These are phyloP conservation scores for Kuschelorhynchus macadamiae DNA, from an alignment of 2,888 invertebrate species.

Conservation along the genomic window DNA sequence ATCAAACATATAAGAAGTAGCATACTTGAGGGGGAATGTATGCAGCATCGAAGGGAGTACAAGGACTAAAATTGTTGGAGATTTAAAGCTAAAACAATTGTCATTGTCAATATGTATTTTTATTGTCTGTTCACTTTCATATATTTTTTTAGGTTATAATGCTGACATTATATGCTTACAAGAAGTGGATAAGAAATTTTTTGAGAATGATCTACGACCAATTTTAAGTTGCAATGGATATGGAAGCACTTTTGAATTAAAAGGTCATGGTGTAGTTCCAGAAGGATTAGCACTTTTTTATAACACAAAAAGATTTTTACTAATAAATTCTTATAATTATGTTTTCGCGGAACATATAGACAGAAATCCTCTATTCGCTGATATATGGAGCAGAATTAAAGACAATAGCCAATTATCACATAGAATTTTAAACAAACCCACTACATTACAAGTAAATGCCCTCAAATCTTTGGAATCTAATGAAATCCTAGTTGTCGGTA, in stretches of 20 bases:
- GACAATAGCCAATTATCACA: slow-evolving; percentile 72
- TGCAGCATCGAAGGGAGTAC: too few relatives aligned
- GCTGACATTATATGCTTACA: slow-evolving; percentile 92
- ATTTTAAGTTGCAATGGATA: slow-evolving; percentile 73
- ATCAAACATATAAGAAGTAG: too few relatives aligned
- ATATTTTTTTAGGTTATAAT: slow-evolving; percentile 86
- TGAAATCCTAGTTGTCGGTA: slow-evolving; percentile 78
- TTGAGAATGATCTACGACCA: slow-evolving; percentile 76
- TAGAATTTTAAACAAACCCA: slow-evolving; percentile 76
- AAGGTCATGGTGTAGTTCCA: slow-evolving; percentile 79
- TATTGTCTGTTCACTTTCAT: too few relatives aligned
- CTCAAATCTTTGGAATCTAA: slow-evolving; percentile 71
- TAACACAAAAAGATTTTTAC: slow-evolving; percentile 77
- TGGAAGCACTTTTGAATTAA: slow-evolving; percentile 77
- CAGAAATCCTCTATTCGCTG: slow-evolving; percentile 69
- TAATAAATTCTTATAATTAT: slow-evolving; percentile 71
- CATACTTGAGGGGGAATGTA: too few relatives aligned
- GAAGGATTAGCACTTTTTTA: slow-evolving; percentile 91
- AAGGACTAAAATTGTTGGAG: too few relatives aligned
- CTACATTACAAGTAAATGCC: slow-evolving; percentile 75
- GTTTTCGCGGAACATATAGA: slow-evolving; percentile 75
- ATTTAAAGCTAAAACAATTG: too few relatives aligned
- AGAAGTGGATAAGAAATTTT: slow-evolving; percentile 90
- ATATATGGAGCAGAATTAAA: slow-evolving; percentile 75
- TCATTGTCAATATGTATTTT: too few relatives aligned